Conservation (phyloP, 2,888 invertebrate genomes). For the Hylaea fasciaria region DNA sequence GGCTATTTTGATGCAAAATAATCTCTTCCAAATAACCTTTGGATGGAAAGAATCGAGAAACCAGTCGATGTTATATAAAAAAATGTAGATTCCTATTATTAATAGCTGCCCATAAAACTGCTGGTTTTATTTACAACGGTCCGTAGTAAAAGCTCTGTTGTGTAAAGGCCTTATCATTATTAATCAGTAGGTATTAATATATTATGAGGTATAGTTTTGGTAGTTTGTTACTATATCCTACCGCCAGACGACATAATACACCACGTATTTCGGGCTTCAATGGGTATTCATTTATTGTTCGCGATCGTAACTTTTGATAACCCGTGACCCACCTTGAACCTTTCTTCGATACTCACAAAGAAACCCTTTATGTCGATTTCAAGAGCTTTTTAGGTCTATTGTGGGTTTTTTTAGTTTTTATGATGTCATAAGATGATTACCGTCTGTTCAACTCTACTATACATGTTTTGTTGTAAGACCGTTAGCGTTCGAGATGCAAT, state of each 20-base stretch:
- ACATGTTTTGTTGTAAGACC: too few relatives aligned
- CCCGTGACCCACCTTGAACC: slow-evolving; percentile 36
- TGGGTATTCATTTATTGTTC: slow-evolving; percentile 20
- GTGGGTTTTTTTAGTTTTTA: slow-evolving; percentile 4
- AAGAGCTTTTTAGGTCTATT: slow-evolving; percentile 36
- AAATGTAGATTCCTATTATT: too few relatives aligned
- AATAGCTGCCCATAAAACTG: too few relatives aligned
- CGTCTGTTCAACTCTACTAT: too few relatives aligned
- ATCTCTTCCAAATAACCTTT: too few relatives aligned
- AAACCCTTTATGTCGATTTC: slow-evolving; percentile 35
- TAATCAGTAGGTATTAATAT: slow-evolving; percentile 25
- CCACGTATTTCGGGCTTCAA: slow-evolving; percentile 15
- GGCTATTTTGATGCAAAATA: too few relatives aligned
- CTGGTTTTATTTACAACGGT: too few relatives aligned
- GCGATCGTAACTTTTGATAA: slow-evolving; percentile 20
- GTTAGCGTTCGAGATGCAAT: too few relatives aligned
- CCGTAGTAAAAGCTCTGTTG: background rate
- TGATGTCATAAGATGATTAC: background rate
- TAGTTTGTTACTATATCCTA: too few relatives aligned
- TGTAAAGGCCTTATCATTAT: slow-evolving; percentile 1
- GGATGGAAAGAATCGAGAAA: too few relatives aligned
- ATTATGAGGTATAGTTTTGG: slow-evolving; percentile 19
- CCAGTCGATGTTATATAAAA: too few relatives aligned
- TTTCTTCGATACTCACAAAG: slow-evolving; percentile 39
- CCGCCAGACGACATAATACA: background rate